Base-by-base conservation (phyloP, 2,888 invertebrate genomes). In the Strigamia maritima region DNA sequence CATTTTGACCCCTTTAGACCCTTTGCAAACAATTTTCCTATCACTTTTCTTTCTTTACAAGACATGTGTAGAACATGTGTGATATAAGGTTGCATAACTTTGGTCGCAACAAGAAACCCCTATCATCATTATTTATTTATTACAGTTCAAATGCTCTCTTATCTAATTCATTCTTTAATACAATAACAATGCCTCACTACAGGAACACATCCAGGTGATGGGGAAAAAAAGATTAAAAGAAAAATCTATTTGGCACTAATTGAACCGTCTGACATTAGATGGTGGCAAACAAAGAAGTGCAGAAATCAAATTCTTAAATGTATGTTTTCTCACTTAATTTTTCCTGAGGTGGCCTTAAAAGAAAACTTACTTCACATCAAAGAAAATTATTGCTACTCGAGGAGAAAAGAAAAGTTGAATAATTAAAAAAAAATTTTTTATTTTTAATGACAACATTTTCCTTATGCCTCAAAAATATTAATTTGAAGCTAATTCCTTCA, bases 401-500 rank as follows among this genome's bases (percentile, higher is more conserved):
- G 70, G 12, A 28, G 26, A n/a, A 10, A 1, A 70, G 26, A 26
- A 70, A 54, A 19, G 4, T 26, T 14, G 26, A 24, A 70, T 24
- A 16, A 70, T 70, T 26, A 70, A 24, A 24, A 70, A 70, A 26
- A 70, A 26, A 26, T 70, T 70, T 60, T 60, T 22, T 26, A 0
- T 4, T 6, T 70, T 28, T 70, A 28, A 26, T 70, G 70, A 70
- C 70, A 70, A 70, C 1, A 26, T 28, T 70, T 26, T n/a, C 28
- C 4, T 70, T 70, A 28, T 26, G 2, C 7, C 14, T 28, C 60
- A 26, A 70, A 70, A 70, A 70, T 70, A 70, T 70, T 70, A 70
- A 65, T 65, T 65, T 65, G 60, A 12, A 65, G 60, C 60, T 65
- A 65, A 70, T 70, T 70, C 70, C 28, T 70, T 70, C 70, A 70